phyloP scores from a whole-genome alignment of 2,797 vertebrate genomes.

The Tympanoctomys barrerae region DNA sequence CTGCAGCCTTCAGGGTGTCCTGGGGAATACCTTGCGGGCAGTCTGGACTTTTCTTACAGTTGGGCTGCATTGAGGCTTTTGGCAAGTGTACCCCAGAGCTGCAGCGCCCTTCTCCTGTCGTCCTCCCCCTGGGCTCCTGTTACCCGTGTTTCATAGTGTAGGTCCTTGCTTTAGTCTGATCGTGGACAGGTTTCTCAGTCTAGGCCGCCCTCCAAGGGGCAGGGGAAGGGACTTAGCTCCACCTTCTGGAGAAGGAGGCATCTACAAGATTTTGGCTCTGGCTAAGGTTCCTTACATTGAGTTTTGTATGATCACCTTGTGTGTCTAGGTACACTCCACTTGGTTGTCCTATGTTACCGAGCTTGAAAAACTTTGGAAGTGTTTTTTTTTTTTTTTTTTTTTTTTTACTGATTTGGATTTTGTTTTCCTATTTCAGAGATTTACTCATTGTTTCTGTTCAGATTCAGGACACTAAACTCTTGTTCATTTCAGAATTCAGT shows the following conservation, averaged over 20 bases:
- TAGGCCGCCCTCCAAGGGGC: background rate
- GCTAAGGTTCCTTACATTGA: background rate
- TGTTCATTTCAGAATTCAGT: constrained; percentile 32
- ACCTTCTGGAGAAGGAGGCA: background rate
- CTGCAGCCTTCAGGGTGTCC: background rate
- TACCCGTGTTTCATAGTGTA: background rate
- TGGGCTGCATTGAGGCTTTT: background rate
- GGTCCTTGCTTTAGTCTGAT: accelerated
- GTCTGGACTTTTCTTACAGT: background rate
- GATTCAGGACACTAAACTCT: background rate
- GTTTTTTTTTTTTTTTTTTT: background rate
- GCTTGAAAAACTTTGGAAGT: background rate
- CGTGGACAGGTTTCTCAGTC: background rate
- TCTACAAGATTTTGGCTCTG: background rate
- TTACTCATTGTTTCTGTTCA: background rate
- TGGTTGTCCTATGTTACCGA: background rate
- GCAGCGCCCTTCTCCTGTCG: background rate
- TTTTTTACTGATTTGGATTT: background rate
- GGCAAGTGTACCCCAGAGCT: background rate
- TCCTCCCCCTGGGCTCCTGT: background rate
- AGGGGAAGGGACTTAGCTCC: background rate
- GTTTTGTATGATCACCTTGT: background rate
- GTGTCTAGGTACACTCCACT: background rate
- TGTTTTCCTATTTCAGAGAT: background rate
- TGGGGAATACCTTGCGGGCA: background rate